Conservation (phyloP, 2,113 vertebrate genomes). For the rabbit (Oryctolagus cuniculus) region DNA sequence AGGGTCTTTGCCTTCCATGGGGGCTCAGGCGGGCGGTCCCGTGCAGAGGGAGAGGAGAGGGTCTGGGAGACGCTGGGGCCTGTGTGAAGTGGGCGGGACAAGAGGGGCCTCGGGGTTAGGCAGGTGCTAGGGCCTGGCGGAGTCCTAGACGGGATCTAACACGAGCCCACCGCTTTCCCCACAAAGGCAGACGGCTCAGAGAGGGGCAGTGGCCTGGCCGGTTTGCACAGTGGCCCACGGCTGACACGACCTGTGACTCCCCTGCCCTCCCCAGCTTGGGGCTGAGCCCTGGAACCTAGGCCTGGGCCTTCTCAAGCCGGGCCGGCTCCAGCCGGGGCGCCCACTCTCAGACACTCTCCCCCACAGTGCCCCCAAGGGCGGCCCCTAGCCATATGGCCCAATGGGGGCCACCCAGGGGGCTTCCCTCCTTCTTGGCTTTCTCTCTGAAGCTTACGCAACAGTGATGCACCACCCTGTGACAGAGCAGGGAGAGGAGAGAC, state of each 20-base stretch:
- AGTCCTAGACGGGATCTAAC: not conserved
- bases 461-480: too few species aligned
- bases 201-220: too few species aligned
- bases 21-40: not conserved
- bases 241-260: not conserved
- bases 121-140: not conserved
- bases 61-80: fast-evolving
- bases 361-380: fast-evolving
- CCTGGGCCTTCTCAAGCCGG: not conserved
- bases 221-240: not conserved
- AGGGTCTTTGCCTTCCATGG: conserved; percentile 8
- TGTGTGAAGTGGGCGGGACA: fast-evolving
- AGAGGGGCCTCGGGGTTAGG: not conserved
- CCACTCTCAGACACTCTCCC: not conserved
- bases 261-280: not conserved
- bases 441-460: not conserved
- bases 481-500: not conserved
- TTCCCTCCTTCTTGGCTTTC: not conserved
- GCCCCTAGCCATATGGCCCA: not conserved
- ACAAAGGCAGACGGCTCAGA: not conserved
- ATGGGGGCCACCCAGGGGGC: fast-evolving
- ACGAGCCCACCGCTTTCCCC: not conserved
- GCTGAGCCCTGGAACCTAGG: not conserved
- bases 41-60: not conserved
- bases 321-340: fast-evolving